Percentiles rank a stretch among this genome's conserved stretches.
Conservation (phyloP, 64 coral and sea anemone genomes). For the Montipora sp. region DNA sequence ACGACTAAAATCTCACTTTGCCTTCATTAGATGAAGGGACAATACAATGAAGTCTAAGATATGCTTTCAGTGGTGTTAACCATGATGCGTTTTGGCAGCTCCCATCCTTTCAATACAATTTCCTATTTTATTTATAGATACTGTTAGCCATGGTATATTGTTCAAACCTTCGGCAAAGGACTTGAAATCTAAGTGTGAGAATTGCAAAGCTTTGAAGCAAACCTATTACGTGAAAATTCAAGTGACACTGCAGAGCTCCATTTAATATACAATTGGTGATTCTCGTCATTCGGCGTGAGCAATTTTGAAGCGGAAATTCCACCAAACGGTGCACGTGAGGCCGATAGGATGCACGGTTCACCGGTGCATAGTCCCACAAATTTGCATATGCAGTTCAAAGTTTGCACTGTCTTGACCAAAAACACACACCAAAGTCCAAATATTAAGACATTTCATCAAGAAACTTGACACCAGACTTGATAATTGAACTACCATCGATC, state of each 20-base stretch:
- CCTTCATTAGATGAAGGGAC: neutral
- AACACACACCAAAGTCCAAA: neutral
- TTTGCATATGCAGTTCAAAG: neutral
- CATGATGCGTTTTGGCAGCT: neutral
- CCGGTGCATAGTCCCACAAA: neutral
- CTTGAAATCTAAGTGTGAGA: neutral
- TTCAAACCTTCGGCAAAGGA: neutral
- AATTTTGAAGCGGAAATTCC: no score
- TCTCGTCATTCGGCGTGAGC: no score
- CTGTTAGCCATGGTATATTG: neutral
- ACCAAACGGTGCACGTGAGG: neutral
- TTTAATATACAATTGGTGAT: no score
- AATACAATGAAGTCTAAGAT: neutral
- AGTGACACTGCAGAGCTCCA: no score
- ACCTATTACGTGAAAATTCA: neutral
- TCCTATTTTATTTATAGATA: neutral
- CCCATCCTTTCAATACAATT: neutral
- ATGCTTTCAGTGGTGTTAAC: neutral
- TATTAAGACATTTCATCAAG: neutral
- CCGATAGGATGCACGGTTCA: conserved; percentile 3
- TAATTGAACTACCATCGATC: neutral
- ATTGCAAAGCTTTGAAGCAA: neutral
- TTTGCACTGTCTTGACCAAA: neutral
- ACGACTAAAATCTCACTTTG: neutral
- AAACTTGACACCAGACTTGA: neutral